Evolutionary conservation across 1,140 invertebrate genomes (phyloP), one percentile per base, ranked within the genome.

Genomic region (Cherax quadricarinatus): DNA sequence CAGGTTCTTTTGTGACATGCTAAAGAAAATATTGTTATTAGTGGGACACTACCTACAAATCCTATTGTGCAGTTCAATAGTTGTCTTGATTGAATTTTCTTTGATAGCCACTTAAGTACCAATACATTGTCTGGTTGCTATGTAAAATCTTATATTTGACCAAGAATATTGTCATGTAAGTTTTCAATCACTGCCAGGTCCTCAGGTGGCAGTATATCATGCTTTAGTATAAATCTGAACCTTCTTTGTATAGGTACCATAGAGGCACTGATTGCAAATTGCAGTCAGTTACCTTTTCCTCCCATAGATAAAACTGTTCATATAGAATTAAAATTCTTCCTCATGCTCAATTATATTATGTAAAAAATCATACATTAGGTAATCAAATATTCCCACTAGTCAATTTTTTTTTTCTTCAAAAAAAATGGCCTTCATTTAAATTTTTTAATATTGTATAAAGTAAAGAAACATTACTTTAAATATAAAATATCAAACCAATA

Each of bases 61-160:
- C 70, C 70, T 30, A 75, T 1, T 75, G n/a, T 75, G 70, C 6
- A 75, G 70, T 30, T 9, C 70, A 21, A 21, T 75, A 30, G n/a
- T 75, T 75, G n/a, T 75, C 70, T 75, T 75, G 70, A n/a, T 5
- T 30, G n/a, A 75, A 75, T 75, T 75, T 75, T 75, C 62, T 21
- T 66, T 66, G 16, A 66, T 75, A 75, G 70, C 70, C n/a, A 75
- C 24, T 75, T 75, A 21, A 75, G 24, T 75, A 75, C 70, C 24
- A 30, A 30, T 75, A 75, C 70, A 75, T 75, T 75, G 70, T 75
- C 24, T 75, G 16, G 6, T 18, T 18, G 30, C 30, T 30, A 9
- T 75, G 24, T 75, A 75, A 75, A 75, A 18, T 66, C 62, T 21
- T 66, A 18, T 18, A 66, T 5, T 66, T 66, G 24, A 75, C 9